A percentile compares a stretch with the other conserved stretches of the same genome.
These are phyloP conservation scores for Acleris sparsana DNA, from an alignment of 2,888 invertebrate genomes.

Conservation along the genomic window DNA sequence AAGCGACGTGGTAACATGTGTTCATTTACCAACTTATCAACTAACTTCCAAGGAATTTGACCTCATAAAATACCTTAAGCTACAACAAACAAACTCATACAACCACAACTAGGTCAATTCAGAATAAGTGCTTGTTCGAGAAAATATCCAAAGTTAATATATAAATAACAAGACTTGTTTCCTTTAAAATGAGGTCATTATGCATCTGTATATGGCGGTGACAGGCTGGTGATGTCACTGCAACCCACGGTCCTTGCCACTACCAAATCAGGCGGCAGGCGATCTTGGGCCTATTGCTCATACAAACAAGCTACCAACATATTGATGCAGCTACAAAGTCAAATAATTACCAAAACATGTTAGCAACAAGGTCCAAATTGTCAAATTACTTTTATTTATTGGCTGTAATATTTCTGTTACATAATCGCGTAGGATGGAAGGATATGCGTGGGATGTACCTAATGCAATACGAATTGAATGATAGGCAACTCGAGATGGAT, in stretches of 20 bases:
- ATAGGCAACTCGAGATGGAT: conserved; percentile 14
- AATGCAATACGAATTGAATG: conserved; percentile 21
- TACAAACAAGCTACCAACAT: neutral
- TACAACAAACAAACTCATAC: neutral
- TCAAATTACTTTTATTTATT: neutral
- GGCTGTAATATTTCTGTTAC: neutral
- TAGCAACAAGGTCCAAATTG: neutral
- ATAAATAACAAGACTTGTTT: conserved; percentile 16
- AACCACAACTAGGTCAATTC: conserved; percentile 12
- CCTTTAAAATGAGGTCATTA: conserved; percentile 33
- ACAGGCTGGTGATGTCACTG: conserved; percentile 31
- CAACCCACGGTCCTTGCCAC: too few relatives aligned
- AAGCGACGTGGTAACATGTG: too few relatives aligned
- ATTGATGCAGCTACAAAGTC: neutral
- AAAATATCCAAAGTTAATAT: neutral
- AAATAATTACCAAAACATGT: neutral
- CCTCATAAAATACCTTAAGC: too few relatives aligned
- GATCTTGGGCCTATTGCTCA: conserved; percentile 25
- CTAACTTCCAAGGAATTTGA: neutral
- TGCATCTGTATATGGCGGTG: conserved; percentile 20
- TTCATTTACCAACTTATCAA: too few relatives aligned
- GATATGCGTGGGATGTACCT: conserved; percentile 22
- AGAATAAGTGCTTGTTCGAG: neutral
- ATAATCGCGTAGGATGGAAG: conserved; percentile 4
- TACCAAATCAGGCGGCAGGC: conserved; percentile 4